Percentiles rank a stretch among this genome's conserved stretches.
These are phyloP conservation scores for Deilephila elpenor DNA, from an alignment of 2,888 invertebrate genomes.

Conservation along the genomic window DNA sequence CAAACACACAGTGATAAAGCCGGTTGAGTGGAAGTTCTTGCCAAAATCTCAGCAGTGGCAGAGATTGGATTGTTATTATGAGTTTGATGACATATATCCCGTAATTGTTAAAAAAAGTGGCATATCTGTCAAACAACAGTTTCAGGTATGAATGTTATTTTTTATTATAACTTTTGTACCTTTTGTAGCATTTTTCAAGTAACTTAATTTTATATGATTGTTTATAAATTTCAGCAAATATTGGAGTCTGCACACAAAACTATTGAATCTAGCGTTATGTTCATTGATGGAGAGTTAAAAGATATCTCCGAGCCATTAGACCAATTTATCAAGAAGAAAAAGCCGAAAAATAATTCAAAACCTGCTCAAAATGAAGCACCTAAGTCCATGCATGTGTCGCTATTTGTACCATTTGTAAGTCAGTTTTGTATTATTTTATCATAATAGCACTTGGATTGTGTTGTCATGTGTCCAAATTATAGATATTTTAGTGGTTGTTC, in stretches of 20 bases:
- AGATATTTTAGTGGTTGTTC: too few species aligned
- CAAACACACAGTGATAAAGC: conserved; percentile 82
- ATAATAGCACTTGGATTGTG: too few species aligned
- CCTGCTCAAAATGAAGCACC: conserved; percentile 69
- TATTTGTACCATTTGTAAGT: conserved; percentile 90
- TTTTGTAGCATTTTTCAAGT: too few species aligned
- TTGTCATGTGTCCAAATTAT: too few species aligned
- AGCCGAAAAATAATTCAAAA: conserved; percentile 74
- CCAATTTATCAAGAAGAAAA: conserved; percentile 86
- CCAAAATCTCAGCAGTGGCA: conserved; percentile 90
- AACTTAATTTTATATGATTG: not conserved
- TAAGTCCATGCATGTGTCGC: conserved; percentile 86
- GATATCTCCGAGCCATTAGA: conserved; percentile 87
- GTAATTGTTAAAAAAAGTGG: conserved; percentile 86
- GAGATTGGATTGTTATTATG: conserved; percentile 89
- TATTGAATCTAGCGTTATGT: conserved; percentile 87
- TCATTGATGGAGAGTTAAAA: conserved; percentile 89
- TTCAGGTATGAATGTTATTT: conserved; percentile 80
- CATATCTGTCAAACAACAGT: conserved; percentile 87
- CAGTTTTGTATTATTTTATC: not conserved
- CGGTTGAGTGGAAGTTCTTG: conserved; percentile 91
- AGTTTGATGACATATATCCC: conserved; percentile 90
- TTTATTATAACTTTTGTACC: too few species aligned
- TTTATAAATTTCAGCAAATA: conserved; percentile 82
- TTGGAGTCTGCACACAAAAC: conserved; percentile 84